Percentiles rank a stretch among this genome's conserved stretches.
phyloP scores from a whole-genome alignment of 2,113 vertebrate genomes.

The Passer montanus region DNA sequence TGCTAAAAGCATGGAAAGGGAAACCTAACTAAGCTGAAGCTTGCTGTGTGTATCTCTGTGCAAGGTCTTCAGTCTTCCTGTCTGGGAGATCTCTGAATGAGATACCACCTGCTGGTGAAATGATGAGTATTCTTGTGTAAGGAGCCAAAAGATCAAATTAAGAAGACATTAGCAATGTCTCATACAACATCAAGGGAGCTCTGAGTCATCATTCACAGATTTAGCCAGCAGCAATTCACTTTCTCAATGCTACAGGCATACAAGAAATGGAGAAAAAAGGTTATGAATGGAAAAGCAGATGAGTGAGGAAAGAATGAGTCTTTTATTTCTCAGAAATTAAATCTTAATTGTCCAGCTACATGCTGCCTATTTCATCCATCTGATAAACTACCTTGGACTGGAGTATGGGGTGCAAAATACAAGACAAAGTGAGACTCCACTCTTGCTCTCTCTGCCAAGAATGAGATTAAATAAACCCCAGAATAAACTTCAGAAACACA shows the following conservation, averaged over 20 bases:
- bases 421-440: not conserved
- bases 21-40: not conserved
- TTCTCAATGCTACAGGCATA: not conserved
- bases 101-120: not conserved
- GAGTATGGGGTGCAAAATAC: not conserved
- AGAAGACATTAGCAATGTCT: not conserved
- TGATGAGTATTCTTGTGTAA: not conserved
- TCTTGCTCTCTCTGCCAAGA: not conserved
- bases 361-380: not conserved
- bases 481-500: not conserved
- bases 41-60: not conserved
- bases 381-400: not conserved
- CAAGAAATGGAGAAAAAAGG: not conserved
- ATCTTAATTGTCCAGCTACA: not conserved
- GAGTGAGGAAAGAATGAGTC: not conserved
- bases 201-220: not conserved
- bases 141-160: slow-evolving; percentile 9
- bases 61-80: not conserved
- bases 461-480: not conserved
- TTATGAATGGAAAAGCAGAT: not conserved
- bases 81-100: not conserved
- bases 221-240: not conserved
- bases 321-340: not conserved
- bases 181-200: not conserved
- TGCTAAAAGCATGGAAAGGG: not conserved